Percentiles rank a stretch among this genome's conserved stretches.
Conservation (phyloP, 2,113 vertebrate genomes). For the Hyperopisus bebe region DNA sequence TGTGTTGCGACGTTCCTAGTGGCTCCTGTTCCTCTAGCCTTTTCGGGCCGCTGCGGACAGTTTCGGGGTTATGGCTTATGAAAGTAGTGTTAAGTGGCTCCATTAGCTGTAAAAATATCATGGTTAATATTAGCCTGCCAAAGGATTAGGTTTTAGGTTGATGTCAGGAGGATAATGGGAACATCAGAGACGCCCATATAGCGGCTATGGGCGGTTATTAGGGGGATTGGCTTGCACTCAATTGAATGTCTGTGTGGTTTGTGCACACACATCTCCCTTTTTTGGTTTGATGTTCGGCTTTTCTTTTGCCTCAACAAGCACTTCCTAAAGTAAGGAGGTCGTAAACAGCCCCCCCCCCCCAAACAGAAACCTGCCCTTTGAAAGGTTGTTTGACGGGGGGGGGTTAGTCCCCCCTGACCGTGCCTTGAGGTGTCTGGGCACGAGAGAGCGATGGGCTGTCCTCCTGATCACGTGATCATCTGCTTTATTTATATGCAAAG, state of each 20-base stretch:
- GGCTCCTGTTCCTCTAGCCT: not conserved
- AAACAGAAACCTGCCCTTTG: not conserved
- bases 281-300: not conserved
- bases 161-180: not conserved
- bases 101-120: not conserved
- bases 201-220: not conserved
- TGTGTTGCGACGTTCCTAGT: not conserved
- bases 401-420: not conserved
- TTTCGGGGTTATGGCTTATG: not conserved
- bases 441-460: not conserved
- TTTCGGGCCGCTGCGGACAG: not conserved
- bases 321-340: not conserved
- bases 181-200: not conserved
- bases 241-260: not conserved
- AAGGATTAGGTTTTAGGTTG: not conserved
- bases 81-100: not conserved
- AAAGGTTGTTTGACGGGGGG: not conserved
- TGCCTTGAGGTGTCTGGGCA: not conserved
- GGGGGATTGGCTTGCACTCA: not conserved
- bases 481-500: conserved; percentile 17
- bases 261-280: not conserved
- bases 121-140: not conserved
- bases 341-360: not conserved
- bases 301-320: not conserved
- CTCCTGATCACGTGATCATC: not conserved